Evolutionary conservation across 2,113 vertebrate genomes (phyloP).

Genomic region (Chaetura pelagica): DNA sequence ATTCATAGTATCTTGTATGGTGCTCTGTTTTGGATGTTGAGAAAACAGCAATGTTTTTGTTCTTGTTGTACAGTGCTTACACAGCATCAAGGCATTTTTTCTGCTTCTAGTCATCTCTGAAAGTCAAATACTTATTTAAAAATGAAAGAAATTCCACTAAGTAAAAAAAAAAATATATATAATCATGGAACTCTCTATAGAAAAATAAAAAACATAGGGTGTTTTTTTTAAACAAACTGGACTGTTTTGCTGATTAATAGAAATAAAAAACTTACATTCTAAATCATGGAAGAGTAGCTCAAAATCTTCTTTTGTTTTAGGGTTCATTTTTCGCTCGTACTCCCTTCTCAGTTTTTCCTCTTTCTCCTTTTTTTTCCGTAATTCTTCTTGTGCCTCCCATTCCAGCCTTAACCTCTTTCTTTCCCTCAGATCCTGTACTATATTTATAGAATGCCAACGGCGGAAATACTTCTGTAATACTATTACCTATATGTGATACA

Average conservation of each 20-base stretch:
- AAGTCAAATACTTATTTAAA: background rate
- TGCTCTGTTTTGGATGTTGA: background rate
- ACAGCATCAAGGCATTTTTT: background rate
- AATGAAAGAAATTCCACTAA: background rate
- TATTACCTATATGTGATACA: slow-evolving; percentile 78
- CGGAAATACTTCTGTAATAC: slow-evolving; percentile 84
- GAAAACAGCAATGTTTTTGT: background rate
- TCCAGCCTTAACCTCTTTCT: slow-evolving; percentile 72
- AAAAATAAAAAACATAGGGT: background rate
- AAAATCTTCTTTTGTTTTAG: slow-evolving; percentile 87
- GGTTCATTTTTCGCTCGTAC: slow-evolving; percentile 81
- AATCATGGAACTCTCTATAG: background rate
- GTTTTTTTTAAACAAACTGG: background rate
- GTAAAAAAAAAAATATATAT: background rate
- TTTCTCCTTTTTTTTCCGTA: slow-evolving; percentile 76
- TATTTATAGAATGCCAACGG: slow-evolving; percentile 81
- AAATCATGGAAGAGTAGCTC: slow-evolving; percentile 87
- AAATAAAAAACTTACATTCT: slow-evolving; percentile 81
- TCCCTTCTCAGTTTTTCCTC: slow-evolving; percentile 79
- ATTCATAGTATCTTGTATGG: too few relatives aligned
- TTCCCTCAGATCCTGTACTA: slow-evolving; percentile 74
- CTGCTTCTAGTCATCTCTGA: background rate
- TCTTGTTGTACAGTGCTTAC: background rate
- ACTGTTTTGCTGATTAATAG: background rate
- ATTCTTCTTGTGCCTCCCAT: slow-evolving; percentile 80